Percentiles rank a stretch among this genome's conserved stretches.
phyloP scores from a whole-genome alignment of 2,113 vertebrate genomes.

The Cyprinus carpio region DNA sequence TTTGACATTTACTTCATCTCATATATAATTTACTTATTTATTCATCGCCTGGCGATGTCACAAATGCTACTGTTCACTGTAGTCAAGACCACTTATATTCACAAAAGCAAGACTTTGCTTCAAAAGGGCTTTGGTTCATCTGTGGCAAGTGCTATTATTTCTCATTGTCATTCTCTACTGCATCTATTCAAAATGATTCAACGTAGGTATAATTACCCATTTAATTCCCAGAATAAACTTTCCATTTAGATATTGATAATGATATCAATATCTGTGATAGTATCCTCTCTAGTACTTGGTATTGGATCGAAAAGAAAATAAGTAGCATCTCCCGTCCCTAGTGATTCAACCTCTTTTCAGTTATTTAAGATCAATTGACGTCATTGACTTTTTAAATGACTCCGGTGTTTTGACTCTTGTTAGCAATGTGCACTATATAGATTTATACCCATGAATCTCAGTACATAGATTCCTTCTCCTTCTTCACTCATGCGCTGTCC shows the following conservation, averaged over 20 bases:
- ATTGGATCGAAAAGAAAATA: neutral
- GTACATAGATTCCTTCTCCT: neutral
- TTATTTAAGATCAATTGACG: neutral
- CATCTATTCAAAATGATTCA: neutral
- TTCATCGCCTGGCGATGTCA: neutral
- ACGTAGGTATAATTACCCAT: neutral
- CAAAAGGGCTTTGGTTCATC: neutral
- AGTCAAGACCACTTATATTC: neutral
- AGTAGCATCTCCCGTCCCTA: neutral
- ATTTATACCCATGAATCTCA: neutral
- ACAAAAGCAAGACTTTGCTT: neutral
- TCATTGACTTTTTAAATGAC: neutral
- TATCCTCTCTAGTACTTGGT: neutral
- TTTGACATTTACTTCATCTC: neutral
- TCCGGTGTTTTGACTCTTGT: conserved; percentile 9
- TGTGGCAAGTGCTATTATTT: no score
- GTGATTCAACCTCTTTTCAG: neutral
- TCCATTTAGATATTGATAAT: neutral
- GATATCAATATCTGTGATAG: neutral
- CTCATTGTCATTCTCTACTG: no score
- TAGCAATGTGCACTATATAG: neutral
- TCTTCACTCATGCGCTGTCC: conserved; percentile 1
- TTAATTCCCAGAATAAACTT: conserved; percentile 4
- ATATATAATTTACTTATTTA: neutral
- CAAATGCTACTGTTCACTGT: neutral